These are phyloP conservation scores for Timema podura DNA, from an alignment of 2,888 invertebrate species.

Conservation along the genomic window DNA sequence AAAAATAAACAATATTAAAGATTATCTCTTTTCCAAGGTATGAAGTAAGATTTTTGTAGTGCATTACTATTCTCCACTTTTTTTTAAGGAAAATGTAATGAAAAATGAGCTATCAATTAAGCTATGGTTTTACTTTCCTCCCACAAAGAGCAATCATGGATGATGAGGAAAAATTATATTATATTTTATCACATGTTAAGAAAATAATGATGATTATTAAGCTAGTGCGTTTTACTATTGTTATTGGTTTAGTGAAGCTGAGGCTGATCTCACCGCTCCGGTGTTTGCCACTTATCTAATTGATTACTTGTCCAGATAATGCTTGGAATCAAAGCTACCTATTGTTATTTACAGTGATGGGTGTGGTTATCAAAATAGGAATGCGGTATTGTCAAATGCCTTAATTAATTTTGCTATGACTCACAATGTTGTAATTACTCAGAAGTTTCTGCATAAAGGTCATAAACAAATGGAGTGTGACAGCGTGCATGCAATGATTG, in stretches of 20 bases:
- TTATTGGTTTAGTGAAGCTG: conserved; percentile 2
- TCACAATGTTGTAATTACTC: background rate
- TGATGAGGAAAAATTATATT: background rate
- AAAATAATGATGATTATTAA: background rate
- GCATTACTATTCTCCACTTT: no score
- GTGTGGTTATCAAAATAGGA: background rate
- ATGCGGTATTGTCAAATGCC: conserved; percentile 3
- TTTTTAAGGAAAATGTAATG: background rate
- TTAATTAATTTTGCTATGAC: conserved; percentile 1
- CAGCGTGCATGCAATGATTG: no score
- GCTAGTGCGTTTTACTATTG: background rate
- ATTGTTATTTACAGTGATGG: conserved; percentile 9
- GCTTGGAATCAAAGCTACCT: background rate
- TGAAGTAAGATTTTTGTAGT: no score
- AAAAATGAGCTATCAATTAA: background rate
- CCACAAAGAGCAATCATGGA: background rate
- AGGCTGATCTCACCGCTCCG: conserved; percentile 5
- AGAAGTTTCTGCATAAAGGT: no score
- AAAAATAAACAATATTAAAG: no score
- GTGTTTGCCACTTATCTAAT: conserved; percentile 3
- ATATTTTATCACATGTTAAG: background rate
- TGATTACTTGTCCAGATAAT: conserved; percentile 1
- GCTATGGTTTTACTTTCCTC: background rate
- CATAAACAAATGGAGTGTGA: no score
- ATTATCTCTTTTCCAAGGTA: no score